Base-by-base conservation (phyloP, 1,140 invertebrate genomes). In the Asbolus verrucosus region DNA sequence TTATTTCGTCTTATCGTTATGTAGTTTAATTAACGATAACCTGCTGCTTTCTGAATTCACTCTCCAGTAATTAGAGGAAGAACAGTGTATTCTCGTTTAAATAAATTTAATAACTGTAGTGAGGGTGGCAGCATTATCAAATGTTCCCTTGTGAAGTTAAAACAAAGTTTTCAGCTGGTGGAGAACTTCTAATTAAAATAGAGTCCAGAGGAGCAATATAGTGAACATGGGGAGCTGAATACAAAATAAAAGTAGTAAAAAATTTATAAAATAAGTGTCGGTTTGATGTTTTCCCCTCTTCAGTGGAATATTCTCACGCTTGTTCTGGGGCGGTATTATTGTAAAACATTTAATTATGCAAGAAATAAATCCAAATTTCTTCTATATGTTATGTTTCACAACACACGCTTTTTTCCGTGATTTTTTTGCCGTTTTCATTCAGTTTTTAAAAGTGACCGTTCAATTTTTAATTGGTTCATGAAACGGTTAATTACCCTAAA, bases 181-280 rank as follows among this genome's bases (percentile, higher is more conserved):
- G 19, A 54, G 46, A 54, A 24, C n/a, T 54, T 54, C 46, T 54
- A 54, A 54, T 54, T 54, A 54, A 54, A 54, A 54, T 54, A 54
- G 46, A 54, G 46, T 54, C 46, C 46, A 54, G 46, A 54, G 46
- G 46, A 54, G 46, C 14, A 27, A 54, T 54, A 27, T 54, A 54
- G n/a, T 14, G 46, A 54, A 54, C 46, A 54, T 27, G 46, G 46
- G 46, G 46, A 54, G 46, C 21, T 54, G 46, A 54, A 54, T 54
- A 54, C 46, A 54, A 27, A 54, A 54, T 54, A 54, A 24, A 54
- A 54, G 14, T 54, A 11, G 46, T 54, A 27, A 54, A 54, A 54
- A 27, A 54, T 54, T 54, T 54, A 54, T 54, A 24, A 54, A 54
- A 30, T 30, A 54, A 27, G 46, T 54, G 46, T 14, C 46, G 21